Evolutionary conservation across 2,888 invertebrate species (phyloP), one percentile per base, ranked within the genome.

Genomic region (Temnothorax rugatulus): DNA sequence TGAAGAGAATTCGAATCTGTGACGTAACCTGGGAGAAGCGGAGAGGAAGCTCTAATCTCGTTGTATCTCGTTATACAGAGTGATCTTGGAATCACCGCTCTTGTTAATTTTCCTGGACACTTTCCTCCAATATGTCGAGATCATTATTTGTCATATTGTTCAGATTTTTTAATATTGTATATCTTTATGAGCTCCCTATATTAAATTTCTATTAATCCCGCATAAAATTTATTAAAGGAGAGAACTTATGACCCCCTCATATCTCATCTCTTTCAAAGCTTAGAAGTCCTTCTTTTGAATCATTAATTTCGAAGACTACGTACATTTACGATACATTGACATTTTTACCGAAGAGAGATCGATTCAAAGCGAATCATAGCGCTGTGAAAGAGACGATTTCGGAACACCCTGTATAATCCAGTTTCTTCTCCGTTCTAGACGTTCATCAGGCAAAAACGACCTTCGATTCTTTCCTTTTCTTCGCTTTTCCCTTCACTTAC

Each of bases 391-490:
- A 50, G 4, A 8, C 59, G 18, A 29, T 74, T 57, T 74, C 18
- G 13, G 4, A 7, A 71, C 38, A 71, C 21, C 15, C 21, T 41
- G 9, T 71, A 54, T 5, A 71, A 71, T 4, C 11, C 29, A 50
- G 29, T 34, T 69, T 50, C 47, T 29, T 50, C 5, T 50, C 13
- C 44, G 18, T 50, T 69, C 7, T 50, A 50, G 69, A 69, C 44
- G 69, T 50, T 69, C 5, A 54, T 73, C 41, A 54, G 21, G 38
- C 34, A 38, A 13, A 54, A 38, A 21, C n/a, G 38, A 4, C 13
- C 38, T 52, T 71, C 21, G 21, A 71, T 38, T 71, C 8, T 38
- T 74, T 76, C 47, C 83, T 76, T 75, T 69, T 44, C 76, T 76
- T 63, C 76, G 83, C 73, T 61, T 71, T 81, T 18, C 11, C 57